Conservation (phyloP, 2,113 vertebrate species). For the Cryptotis parvus region DNA sequence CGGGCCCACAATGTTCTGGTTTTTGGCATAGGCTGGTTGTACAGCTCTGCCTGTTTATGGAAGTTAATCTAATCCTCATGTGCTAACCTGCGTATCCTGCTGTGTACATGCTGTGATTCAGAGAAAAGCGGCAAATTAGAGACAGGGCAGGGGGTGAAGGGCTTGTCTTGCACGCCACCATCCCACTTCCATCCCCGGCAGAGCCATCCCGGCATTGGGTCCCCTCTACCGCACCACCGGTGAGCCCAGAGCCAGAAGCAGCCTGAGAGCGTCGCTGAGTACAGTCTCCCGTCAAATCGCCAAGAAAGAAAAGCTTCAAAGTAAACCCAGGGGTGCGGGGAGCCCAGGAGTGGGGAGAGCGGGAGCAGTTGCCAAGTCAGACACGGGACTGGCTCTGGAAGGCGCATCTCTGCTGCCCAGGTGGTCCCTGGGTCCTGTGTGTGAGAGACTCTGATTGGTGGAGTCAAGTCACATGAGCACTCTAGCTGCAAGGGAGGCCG, state of each 20-base stretch:
- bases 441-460: neutral
- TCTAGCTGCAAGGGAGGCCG: neutral
- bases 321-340: neutral
- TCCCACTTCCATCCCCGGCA: too few relatives aligned
- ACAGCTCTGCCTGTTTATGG: neutral
- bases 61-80: neutral
- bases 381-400: neutral
- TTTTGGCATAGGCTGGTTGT: neutral
- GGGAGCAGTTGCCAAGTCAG: neutral
- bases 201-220: too few relatives aligned
- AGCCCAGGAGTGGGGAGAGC: neutral
- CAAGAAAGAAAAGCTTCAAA: neutral
- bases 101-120: neutral
- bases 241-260: too few relatives aligned
- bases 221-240: too few relatives aligned
- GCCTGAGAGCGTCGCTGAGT: too few relatives aligned
- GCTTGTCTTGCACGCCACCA: too few relatives aligned
- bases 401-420: neutral
- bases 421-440: neutral
- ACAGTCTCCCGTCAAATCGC: too few relatives aligned
- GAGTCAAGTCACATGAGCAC: neutral
- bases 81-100: neutral
- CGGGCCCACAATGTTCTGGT: neutral
- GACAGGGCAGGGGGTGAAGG: too few relatives aligned
- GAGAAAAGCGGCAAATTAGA: neutral